These are phyloP conservation scores for Ptychadena robeensis DNA, from an alignment of 2,797 vertebrate genomes.

Conservation along the genomic window DNA sequence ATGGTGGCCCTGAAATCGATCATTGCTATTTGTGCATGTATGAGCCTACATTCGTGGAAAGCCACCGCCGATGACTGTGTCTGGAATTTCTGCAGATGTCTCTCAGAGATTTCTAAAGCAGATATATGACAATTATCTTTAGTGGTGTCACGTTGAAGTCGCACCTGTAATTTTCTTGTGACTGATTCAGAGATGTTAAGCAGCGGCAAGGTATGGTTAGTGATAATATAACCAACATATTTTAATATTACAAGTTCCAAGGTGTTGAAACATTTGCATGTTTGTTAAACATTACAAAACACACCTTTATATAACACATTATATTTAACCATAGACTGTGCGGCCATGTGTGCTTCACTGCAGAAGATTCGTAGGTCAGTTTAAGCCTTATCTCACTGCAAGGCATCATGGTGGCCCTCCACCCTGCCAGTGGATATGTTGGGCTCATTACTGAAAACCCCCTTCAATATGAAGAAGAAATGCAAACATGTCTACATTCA, in stretches of 20 bases:
- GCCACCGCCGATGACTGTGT: background rate
- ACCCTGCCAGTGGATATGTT: no score
- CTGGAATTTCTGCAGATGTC: background rate
- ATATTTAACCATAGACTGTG: background rate
- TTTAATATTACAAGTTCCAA: slow-evolving; percentile 4
- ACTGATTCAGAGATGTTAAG: slow-evolving; percentile 3
- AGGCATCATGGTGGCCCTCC: background rate
- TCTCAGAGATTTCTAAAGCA: background rate
- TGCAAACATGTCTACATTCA: no score
- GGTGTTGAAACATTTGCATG: slow-evolving; percentile 17
- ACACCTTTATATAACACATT: background rate
- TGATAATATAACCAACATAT: slow-evolving; percentile 16
- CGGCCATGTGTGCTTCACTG: background rate
- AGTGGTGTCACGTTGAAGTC: slow-evolving; percentile 1
- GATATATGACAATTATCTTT: slow-evolving; percentile 16
- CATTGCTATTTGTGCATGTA: background rate
- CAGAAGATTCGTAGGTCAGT: background rate
- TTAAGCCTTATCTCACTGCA: no score
- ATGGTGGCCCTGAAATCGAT: no score
- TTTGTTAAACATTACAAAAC: slow-evolving; percentile 34
- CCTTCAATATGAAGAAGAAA: no score
- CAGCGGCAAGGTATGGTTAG: background rate
- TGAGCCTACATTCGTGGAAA: background rate
- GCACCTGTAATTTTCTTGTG: slow-evolving; percentile 20
- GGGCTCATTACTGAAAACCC: no score